These are phyloP conservation scores for Petrosia ficiformis DNA, from an alignment of 37 sponge, comb jelly and placozoan genomes.

Conservation along the genomic window DNA sequence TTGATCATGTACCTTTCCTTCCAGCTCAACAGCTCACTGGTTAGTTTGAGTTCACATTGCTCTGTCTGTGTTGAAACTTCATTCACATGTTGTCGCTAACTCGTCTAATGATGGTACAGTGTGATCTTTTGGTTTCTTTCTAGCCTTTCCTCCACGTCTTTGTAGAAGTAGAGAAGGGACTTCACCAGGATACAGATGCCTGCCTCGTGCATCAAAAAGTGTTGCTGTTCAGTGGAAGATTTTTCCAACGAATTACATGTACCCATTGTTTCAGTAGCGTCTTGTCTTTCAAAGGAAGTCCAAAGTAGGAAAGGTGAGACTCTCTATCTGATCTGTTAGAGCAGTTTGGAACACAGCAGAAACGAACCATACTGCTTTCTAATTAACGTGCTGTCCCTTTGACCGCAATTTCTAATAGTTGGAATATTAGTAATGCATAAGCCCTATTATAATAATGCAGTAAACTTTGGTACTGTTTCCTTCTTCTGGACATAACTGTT, in stretches of 20 bases:
- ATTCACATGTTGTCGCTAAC: neutral
- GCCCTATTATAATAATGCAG: constrained; percentile 28
- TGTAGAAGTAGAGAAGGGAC: neutral
- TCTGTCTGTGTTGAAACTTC: constrained; percentile 14
- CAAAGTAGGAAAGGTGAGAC: constrained; percentile 13
- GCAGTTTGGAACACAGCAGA: constrained; percentile 32
- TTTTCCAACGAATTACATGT: constrained; percentile 32
- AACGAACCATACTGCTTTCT: constrained; percentile 15
- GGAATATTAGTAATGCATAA: constrained; percentile 24
- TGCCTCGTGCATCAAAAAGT: neutral
- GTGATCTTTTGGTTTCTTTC: neutral
- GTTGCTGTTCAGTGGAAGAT: constrained; percentile 8
- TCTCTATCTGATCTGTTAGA: constrained; percentile 12
- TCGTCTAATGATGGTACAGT: neutral
- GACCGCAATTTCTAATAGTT: constrained; percentile 20
- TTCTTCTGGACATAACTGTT: too few species aligned
- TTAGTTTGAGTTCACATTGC: too few species aligned
- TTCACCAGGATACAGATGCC: neutral
- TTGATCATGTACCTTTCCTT: too few species aligned
- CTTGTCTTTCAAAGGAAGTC: constrained; percentile 47
- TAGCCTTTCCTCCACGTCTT: too few species aligned
- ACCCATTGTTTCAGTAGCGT: constrained; percentile 24
- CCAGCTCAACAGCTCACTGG: too few species aligned
- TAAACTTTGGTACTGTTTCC: too few species aligned
- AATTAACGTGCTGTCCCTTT: constrained; percentile 22